These are phyloP conservation scores for Endomychus coccineus DNA, from an alignment of 2,888 invertebrate genomes.

Conservation along the genomic window DNA sequence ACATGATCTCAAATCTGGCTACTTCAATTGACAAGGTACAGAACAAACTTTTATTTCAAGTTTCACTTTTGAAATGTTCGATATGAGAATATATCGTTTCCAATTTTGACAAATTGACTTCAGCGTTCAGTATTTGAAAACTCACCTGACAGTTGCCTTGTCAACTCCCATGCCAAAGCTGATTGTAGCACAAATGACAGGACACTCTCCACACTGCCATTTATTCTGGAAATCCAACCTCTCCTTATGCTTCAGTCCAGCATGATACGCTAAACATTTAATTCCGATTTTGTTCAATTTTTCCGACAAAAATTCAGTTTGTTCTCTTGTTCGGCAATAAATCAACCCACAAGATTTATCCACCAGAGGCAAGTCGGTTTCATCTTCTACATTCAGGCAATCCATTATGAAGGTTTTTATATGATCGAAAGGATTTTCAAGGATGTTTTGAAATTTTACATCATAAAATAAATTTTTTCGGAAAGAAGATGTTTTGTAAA, in stretches of 20 bases:
- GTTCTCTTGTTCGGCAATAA: constrained; percentile 90
- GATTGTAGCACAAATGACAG: constrained; percentile 92
- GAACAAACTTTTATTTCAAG: too few relatives aligned
- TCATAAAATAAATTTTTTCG: constrained; percentile 93
- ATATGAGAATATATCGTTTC: too few relatives aligned
- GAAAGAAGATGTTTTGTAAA: constrained; percentile 82
- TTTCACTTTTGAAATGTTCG: too few relatives aligned
- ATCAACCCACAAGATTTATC: constrained; percentile 51
- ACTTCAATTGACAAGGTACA: too few relatives aligned
- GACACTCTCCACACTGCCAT: constrained; percentile 84
- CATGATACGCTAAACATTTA: constrained; percentile 80
- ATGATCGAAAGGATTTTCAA: constrained; percentile 75
- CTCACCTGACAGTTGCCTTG: constrained; percentile 79
- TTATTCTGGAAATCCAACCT: constrained; percentile 76
- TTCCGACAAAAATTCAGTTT: constrained; percentile 76
- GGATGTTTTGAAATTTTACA: constrained; percentile 77
- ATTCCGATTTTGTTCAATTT: constrained; percentile 69
- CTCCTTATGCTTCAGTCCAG: constrained; percentile 68
- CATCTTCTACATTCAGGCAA: constrained; percentile 55
- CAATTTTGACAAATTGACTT: too few relatives aligned
- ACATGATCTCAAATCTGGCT: too few relatives aligned
- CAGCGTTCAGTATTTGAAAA: too few relatives aligned
- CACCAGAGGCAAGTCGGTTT: constrained; percentile 36
- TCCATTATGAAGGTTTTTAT: constrained; percentile 65
- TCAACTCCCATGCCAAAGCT: constrained; percentile 99